Conservation (phyloP, 2,797 vertebrate genomes). For the Pogonophryne albipinna region DNA sequence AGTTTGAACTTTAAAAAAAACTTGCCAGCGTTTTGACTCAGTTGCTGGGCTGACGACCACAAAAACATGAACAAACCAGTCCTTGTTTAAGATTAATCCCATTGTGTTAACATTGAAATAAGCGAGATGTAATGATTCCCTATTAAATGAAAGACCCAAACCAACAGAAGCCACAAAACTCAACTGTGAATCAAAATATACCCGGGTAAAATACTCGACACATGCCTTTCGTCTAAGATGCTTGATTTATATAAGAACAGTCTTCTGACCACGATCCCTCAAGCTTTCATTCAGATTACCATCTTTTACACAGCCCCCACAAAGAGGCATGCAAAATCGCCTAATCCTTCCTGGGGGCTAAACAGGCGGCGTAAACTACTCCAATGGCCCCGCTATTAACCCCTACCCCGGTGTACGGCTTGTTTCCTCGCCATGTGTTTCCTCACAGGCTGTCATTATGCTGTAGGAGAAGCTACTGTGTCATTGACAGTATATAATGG, state of each 20-base stretch:
- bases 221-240: constrained; percentile 9
- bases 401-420: constrained; percentile 27
- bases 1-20: neutral
- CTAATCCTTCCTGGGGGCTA: constrained; percentile 63
- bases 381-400: constrained; percentile 65
- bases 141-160: neutral
- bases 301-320: constrained; percentile 57
- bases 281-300: constrained; percentile 64
- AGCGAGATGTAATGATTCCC: neutral
- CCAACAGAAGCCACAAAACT: neutral
- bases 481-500: constrained; percentile 65
- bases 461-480: constrained; percentile 53
- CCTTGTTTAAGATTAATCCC: neutral
- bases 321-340: constrained; percentile 64
- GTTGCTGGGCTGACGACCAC: neutral
- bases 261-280: constrained; percentile 53
- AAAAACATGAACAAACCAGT: neutral
- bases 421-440: constrained; percentile 65
- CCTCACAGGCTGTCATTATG: constrained; percentile 63
- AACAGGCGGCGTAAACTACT: constrained; percentile 58
- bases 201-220: neutral
- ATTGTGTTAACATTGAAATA: neutral
- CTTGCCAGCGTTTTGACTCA: neutral
- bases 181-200: neutral
- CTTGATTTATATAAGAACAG: constrained; percentile 42